Percentiles rank a stretch among this genome's conserved stretches.
Evolutionary conservation across 2,797 vertebrate species (phyloP).

Genomic region (Labeo calbasu): DNA sequence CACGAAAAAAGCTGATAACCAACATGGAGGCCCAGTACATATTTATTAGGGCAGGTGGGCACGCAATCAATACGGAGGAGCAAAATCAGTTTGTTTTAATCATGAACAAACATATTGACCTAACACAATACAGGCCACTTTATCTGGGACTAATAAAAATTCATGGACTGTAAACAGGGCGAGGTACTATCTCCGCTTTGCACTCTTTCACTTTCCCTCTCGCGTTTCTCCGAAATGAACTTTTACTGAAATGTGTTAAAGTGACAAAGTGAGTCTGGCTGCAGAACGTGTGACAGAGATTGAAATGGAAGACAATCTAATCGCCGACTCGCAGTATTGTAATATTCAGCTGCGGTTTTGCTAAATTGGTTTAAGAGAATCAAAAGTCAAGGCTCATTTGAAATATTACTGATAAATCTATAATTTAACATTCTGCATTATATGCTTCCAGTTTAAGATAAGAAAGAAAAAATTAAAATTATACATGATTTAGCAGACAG

Average conservation of each 20-base stretch:
- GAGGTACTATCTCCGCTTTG: slow-evolving; percentile 56
- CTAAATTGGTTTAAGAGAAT: slow-evolving; percentile 73
- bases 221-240: slow-evolving; percentile 6
- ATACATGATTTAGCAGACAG: slow-evolving; percentile 11
- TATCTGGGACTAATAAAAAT: slow-evolving; percentile 79
- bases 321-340: slow-evolving; percentile 1
- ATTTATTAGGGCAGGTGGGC: slow-evolving; percentile 66
- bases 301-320: slow-evolving; percentile 38
- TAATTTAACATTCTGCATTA: slow-evolving; percentile 9
- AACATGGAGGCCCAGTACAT: slow-evolving; percentile 63
- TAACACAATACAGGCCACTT: slow-evolving; percentile 74
- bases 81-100: slow-evolving; percentile 78
- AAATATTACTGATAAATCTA: slow-evolving; percentile 61
- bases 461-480: not conserved
- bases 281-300: slow-evolving; percentile 13
- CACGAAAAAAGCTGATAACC: slow-evolving; percentile 58
- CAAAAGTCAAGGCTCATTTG: slow-evolving; percentile 77
- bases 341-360: slow-evolving; percentile 4
- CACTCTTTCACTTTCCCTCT: slow-evolving; percentile 51
- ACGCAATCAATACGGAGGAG: slow-evolving; percentile 70
- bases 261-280: slow-evolving; percentile 22
- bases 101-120: slow-evolving; percentile 72
- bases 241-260: slow-evolving; percentile 38
- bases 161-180: slow-evolving; percentile 72
- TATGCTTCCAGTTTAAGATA: slow-evolving; percentile 13